Conservation (phyloP, 2,797 vertebrate genomes). For the Decapterus maruadsi region DNA sequence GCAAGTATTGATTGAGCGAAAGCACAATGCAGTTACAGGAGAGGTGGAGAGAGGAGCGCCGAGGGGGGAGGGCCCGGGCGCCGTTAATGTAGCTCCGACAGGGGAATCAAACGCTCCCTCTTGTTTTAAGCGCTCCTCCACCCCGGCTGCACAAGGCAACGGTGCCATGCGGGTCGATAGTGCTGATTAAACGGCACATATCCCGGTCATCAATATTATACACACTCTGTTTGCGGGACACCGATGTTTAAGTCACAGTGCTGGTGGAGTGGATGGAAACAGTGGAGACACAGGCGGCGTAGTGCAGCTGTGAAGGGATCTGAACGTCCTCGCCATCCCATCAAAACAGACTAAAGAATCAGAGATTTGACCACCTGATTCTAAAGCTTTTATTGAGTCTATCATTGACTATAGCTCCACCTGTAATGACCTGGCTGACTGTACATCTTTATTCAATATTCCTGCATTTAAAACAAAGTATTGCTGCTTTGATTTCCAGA, state of each 20-base stretch:
- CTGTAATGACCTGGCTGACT: neutral
- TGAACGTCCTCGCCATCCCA: neutral
- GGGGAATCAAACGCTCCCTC: constrained; percentile 80
- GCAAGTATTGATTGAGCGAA: constrained; percentile 80
- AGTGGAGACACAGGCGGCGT: constrained; percentile 16
- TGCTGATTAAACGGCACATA: constrained; percentile 95
- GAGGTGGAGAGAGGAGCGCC: constrained; percentile 67
- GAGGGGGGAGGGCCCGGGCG: constrained; percentile 40
- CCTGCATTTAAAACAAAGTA: neutral
- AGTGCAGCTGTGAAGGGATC: constrained; percentile 23
- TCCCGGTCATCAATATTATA: constrained; percentile 93
- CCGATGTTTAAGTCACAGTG: constrained; percentile 56
- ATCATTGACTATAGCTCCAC: neutral
- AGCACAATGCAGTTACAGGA: constrained; percentile 81
- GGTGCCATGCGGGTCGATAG: constrained; percentile 91
- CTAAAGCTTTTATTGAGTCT: neutral
- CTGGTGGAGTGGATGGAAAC: constrained; percentile 52
- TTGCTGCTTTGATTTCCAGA: neutral
- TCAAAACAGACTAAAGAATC: no score
- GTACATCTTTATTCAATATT: neutral
- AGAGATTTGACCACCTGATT: neutral
- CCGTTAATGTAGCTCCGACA: constrained; percentile 80
- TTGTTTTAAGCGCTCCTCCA: constrained; percentile 81
- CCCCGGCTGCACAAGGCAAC: constrained; percentile 71
- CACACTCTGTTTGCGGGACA: constrained; percentile 89